Conservation (phyloP, 2,797 vertebrate genomes). For the Hephaestus fuliginosus region DNA sequence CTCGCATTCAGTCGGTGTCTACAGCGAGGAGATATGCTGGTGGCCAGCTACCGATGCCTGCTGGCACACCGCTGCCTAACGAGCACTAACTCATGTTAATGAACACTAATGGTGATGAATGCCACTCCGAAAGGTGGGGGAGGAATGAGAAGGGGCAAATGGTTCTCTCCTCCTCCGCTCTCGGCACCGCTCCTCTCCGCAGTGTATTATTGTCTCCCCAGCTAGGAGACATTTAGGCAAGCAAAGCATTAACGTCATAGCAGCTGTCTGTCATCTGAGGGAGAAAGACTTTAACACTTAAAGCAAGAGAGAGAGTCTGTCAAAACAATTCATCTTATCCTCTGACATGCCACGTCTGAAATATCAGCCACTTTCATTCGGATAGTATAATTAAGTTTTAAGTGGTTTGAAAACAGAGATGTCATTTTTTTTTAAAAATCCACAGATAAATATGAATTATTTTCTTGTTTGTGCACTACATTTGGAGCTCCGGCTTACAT, state of each 20-base stretch:
- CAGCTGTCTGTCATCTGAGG: conserved; percentile 45
- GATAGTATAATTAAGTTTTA: conserved; percentile 10
- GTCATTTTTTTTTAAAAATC: not conserved
- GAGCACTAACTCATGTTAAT: conserved; percentile 75
- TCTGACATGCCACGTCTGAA: not conserved
- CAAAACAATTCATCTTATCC: conserved; percentile 23
- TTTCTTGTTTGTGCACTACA: not conserved
- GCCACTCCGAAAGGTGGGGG: conserved; percentile 41
- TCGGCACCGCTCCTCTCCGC: conserved; percentile 21
- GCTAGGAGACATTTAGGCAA: conserved; percentile 24
- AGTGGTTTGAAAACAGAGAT: conserved; percentile 19
- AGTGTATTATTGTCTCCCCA: conserved; percentile 12
- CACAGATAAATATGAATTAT: not conserved
- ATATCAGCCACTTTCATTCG: conserved; percentile 15
- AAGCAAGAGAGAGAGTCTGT: conserved; percentile 9
- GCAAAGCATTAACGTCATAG: conserved; percentile 24
- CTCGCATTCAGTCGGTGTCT: conserved; percentile 43
- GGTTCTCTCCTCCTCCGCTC: conserved; percentile 31
- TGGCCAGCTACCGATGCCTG: conserved; percentile 59
- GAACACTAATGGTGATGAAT: conserved; percentile 78
- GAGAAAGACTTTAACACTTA: conserved; percentile 20
- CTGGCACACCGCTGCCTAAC: conserved; percentile 63
- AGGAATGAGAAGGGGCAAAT: conserved; percentile 54
- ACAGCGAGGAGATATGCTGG: conserved; percentile 36
- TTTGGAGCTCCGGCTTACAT: conserved; percentile 4